Percentiles rank a stretch among this genome's conserved stretches.
These are phyloP conservation scores for Andrena trimmerana DNA, from an alignment of 2,888 invertebrate genomes.

Conservation along the genomic window DNA sequence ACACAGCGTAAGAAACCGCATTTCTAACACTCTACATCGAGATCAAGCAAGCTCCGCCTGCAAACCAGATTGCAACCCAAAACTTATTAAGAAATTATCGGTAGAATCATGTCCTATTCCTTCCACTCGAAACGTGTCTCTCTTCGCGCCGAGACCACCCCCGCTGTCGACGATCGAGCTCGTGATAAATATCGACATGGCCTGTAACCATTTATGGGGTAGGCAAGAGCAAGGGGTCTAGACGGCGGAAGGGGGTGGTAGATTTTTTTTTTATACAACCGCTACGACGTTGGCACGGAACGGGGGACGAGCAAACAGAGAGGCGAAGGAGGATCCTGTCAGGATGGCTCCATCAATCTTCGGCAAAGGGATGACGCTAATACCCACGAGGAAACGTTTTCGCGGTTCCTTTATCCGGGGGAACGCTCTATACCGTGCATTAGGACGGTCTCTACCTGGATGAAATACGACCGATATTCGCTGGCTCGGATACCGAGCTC, in stretches of 20 bases:
- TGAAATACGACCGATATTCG: constrained; percentile 68
- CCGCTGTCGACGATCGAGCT: constrained; percentile 32
- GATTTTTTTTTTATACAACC: constrained; percentile 57
- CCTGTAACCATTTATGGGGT: constrained; percentile 67
- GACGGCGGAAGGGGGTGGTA: constrained; percentile 45
- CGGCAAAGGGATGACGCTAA: constrained; percentile 82
- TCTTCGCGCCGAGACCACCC: not conserved
- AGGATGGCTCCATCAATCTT: constrained; percentile 82
- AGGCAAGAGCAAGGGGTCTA: constrained; percentile 13
- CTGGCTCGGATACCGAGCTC: constrained; percentile 6
- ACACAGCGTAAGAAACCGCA: too few species aligned
- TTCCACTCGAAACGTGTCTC: too few species aligned
- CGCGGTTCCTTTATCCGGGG: constrained; percentile 71
- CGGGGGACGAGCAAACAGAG: constrained; percentile 46
- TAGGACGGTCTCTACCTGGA: constrained; percentile 64
- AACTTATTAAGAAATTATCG: too few species aligned
- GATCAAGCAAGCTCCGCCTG: too few species aligned
- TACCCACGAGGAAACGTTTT: constrained; percentile 78
- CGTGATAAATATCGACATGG: constrained; percentile 72
- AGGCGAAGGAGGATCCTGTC: constrained; percentile 66
- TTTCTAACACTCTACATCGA: too few species aligned
- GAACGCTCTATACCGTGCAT: constrained; percentile 66
- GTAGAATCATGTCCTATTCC: too few species aligned
- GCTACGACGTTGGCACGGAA: constrained; percentile 31
- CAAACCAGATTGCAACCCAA: too few species aligned